Evolutionary conservation across 2,113 vertebrate genomes (phyloP).

Genomic region (Anas platyrhynchos): DNA sequence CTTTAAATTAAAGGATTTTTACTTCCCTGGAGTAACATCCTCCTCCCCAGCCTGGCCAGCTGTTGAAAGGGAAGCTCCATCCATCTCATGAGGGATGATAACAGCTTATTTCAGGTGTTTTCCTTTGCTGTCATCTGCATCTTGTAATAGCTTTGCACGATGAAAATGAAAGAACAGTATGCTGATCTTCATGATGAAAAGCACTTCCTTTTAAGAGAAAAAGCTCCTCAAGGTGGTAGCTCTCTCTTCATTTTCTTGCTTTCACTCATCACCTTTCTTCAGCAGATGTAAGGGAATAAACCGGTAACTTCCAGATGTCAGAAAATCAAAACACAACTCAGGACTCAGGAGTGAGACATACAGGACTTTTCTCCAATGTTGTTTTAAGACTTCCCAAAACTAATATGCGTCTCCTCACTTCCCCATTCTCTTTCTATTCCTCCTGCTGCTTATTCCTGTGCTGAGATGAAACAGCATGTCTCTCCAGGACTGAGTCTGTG

Average conservation of each 20-base stretch:
- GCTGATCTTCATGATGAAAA: background rate
- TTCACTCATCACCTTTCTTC: background rate
- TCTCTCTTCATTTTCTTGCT: background rate
- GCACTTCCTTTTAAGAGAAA: background rate
- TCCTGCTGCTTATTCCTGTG: slow-evolving; percentile 7
- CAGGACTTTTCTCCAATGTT: background rate
- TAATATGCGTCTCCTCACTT: background rate
- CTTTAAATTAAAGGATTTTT: background rate
- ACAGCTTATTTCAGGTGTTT: background rate
- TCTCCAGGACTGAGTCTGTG: background rate
- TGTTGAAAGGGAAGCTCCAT: background rate
- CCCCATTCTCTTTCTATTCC: background rate
- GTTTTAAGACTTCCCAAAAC: background rate
- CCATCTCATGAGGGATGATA: background rate
- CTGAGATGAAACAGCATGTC: background rate
- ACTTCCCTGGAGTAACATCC: background rate
- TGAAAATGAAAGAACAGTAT: background rate
- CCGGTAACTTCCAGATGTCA: background rate
- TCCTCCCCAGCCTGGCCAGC: background rate
- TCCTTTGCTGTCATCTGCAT: slow-evolving; percentile 16
- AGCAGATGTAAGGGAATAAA: background rate
- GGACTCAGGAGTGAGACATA: background rate
- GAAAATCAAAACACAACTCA: background rate
- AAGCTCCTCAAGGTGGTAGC: background rate
- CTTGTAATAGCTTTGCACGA: background rate